Conservation (phyloP, 2,888 invertebrate genomes). For the Andrena haemorrhoa region DNA sequence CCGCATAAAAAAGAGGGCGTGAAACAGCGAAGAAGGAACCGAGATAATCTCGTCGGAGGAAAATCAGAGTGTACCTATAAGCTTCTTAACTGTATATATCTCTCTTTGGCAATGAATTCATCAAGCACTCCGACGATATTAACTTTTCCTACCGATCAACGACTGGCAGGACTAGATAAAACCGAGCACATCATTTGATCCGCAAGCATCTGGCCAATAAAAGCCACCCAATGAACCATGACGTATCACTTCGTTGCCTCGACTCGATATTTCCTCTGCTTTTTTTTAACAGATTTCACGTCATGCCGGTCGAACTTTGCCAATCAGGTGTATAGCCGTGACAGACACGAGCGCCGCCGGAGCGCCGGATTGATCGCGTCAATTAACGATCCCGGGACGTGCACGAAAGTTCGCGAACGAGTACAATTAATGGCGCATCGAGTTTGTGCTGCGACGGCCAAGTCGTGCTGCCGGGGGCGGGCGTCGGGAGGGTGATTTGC, state of each 20-base stretch:
- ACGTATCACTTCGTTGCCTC: not conserved
- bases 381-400: slow-evolving; percentile 60
- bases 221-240: not conserved
- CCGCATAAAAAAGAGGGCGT: not conserved
- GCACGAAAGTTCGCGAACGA: slow-evolving; percentile 67
- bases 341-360: slow-evolving; percentile 30
- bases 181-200: not conserved
- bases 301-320: slow-evolving; percentile 32
- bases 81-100: too few species aligned
- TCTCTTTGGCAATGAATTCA: too few species aligned
- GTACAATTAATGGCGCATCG: slow-evolving; percentile 70
- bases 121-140: too few species aligned
- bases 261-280: not conserved
- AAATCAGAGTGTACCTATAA: too few species aligned
- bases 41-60: too few species aligned
- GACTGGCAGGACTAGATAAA: not conserved
- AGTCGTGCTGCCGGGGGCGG: not conserved
- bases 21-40: not conserved
- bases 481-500: slow-evolving; percentile 44
- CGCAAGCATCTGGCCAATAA: not conserved
- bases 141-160: too few species aligned
- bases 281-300: not conserved
- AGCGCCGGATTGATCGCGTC: slow-evolving; percentile 65
- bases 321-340: slow-evolving; percentile 40
- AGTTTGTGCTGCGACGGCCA: slow-evolving; percentile 26